A percentile compares a stretch with the other conserved stretches of the same genome.
phyloP scores from a whole-genome alignment of 2,888 invertebrate genomes.

The Drosophila helvetica region DNA sequence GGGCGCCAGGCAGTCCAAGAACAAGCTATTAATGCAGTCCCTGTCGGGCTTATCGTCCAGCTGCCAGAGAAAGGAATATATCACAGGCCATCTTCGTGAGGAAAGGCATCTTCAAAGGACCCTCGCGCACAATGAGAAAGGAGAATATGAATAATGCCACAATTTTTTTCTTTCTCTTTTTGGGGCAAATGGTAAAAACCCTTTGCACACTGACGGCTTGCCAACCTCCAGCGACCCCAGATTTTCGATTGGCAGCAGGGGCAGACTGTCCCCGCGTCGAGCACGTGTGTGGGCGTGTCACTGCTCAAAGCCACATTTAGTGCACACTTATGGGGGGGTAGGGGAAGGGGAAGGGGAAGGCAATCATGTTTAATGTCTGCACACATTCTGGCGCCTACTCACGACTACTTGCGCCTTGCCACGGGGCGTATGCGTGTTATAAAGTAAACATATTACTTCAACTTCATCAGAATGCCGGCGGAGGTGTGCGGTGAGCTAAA shows the following conservation, averaged over 20 bases:
- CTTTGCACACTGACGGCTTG: slow-evolving; percentile 19
- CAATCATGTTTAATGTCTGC: slow-evolving; percentile 74
- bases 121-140: slow-evolving; percentile 23
- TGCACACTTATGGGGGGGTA: slow-evolving; percentile 54
- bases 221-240: slow-evolving; percentile 2
- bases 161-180: slow-evolving; percentile 25
- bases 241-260: slow-evolving; percentile 24
- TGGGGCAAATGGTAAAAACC: slow-evolving; percentile 20
- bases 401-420: slow-evolving; percentile 62
- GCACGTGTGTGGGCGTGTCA: slow-evolving; percentile 50
- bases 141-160: slow-evolving; percentile 43
- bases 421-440: slow-evolving; percentile 68
- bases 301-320: slow-evolving; percentile 58
- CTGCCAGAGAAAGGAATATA: slow-evolving; percentile 26
- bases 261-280: slow-evolving; percentile 1
- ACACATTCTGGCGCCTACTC: slow-evolving; percentile 53
- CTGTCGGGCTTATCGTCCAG: slow-evolving; percentile 40
- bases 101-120: background rate
- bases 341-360: slow-evolving; percentile 18
- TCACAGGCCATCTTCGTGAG: slow-evolving; percentile 30
- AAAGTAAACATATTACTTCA: slow-evolving; percentile 68
- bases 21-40: slow-evolving; percentile 46
- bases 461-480: slow-evolving; percentile 34
- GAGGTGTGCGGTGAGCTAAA: background rate
- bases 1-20: slow-evolving; percentile 12